A percentile compares a stretch with the other conserved stretches of the same genome.
Conservation (phyloP, 2,113 vertebrate genomes). For the Gymnarchus niloticus region DNA sequence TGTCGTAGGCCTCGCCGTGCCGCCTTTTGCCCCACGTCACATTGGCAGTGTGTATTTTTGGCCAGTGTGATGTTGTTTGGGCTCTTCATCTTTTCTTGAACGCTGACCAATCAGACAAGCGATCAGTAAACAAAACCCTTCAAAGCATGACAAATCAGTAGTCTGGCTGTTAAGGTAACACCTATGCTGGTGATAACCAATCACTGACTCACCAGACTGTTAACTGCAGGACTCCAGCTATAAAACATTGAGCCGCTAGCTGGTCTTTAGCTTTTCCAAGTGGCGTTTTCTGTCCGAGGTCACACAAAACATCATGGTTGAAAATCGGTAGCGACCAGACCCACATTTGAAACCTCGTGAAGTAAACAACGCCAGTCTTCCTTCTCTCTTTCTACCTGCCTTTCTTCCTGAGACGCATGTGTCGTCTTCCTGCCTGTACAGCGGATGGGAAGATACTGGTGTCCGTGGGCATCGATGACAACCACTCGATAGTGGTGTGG, state of each 20-base stretch:
- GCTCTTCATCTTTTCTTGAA: background rate
- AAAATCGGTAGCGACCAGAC: no score
- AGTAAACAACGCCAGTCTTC: no score
- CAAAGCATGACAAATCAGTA: background rate
- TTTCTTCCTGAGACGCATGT: no score
- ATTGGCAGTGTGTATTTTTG: background rate
- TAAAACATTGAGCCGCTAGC: no score
- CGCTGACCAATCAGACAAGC: background rate
- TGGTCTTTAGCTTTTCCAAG: no score
- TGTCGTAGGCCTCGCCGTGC: no score
- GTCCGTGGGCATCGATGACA: conserved; percentile 87
- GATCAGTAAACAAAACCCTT: background rate
- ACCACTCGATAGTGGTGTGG: conserved; percentile 89
- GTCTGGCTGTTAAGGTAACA: background rate
- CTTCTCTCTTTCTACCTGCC: background rate
- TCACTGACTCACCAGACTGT: no score
- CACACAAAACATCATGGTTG: background rate
- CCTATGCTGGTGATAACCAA: background rate
- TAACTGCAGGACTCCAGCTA: no score
- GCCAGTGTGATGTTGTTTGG: background rate
- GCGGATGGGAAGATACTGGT: conserved; percentile 89
- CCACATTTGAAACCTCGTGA: no score
- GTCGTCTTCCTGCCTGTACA: conserved; percentile 47
- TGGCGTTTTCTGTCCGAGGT: background rate
- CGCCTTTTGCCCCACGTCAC: background rate